Evolutionary conservation across 2,797 vertebrate species (phyloP).

Genomic region (Knipowitschia caucasica): DNA sequence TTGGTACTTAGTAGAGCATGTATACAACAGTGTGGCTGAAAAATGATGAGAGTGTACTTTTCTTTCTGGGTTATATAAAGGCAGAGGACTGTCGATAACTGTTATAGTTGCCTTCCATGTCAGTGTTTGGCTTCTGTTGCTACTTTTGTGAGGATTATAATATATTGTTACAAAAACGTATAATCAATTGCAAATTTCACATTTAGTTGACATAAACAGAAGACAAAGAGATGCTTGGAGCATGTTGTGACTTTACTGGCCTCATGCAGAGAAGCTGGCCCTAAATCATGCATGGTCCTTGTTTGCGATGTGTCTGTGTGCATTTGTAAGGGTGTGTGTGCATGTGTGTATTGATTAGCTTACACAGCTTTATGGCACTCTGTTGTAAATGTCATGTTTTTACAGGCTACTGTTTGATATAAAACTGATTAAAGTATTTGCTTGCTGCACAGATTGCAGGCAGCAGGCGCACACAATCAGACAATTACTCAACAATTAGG

Average conservation of each 20-base stretch:
- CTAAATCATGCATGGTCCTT: conserved; percentile 77
- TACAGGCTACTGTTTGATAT: conserved; percentile 80
- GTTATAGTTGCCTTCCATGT: no score
- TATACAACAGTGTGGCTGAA: conserved; percentile 17
- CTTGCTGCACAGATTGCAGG: conserved; percentile 69
- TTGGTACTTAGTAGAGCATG: conserved; percentile 21
- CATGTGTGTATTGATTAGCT: conserved; percentile 75
- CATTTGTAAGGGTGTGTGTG: conserved; percentile 24
- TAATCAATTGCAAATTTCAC: conserved; percentile 3
- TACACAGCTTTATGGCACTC: conserved; percentile 78
- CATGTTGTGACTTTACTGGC: conserved; percentile 47
- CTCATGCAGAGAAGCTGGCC: conserved; percentile 72
- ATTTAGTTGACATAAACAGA: conserved; percentile 22
- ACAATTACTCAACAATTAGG: conserved; percentile 78
- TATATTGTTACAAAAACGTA: no score
- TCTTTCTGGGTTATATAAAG: no score
- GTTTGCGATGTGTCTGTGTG: conserved; percentile 42
- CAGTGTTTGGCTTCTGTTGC: no score
- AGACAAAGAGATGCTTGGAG: conserved; percentile 28
- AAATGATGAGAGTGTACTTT: not conserved
- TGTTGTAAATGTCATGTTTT: conserved; percentile 83
- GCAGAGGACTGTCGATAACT: no score
- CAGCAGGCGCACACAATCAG: conserved; percentile 67
- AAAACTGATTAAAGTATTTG: conserved; percentile 84
- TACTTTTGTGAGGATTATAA: no score